Base-by-base conservation (phyloP, 2,888 invertebrate species). In the Drosophila niveifrons region DNA sequence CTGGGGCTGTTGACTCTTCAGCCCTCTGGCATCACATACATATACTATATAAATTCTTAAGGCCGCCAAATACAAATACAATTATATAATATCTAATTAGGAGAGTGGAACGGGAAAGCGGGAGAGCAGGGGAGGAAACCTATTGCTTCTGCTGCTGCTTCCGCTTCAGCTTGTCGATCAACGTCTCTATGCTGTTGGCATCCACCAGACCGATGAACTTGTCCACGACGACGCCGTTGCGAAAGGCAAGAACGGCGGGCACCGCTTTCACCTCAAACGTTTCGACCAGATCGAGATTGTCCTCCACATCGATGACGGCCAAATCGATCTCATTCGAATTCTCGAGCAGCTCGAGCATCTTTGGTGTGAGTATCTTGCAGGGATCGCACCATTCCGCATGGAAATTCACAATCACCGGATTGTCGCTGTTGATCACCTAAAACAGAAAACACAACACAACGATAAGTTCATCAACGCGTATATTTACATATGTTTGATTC, bases 381-480 rank as follows among this genome's bases (percentile, higher is more conserved):
- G 97, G 97, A 92, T 97, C 97, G 90, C 97, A 97, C 97, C 97
- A 97, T 80, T 97, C 97, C 0, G 97, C 97, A 89, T 97, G 97
- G 90, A 97, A 97, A 91, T 97, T 97, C 0, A 97, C 97, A 91
- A 97, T 96, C n/a, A 97, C 97, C 31, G 97, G 96, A 85, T 95
- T 95, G 39, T 95, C 94, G 80, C 96, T 96, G 91, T 97, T 96
- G 94, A 97, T 96, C 55, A 97, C 95, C 94, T 75, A 47, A 85
- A 69, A 23, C n/a, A n/a, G n/a, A 6, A 23, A 23, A 23, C 23
- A 72, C 75, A 57, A 43, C 36, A 65, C 17, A 13, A n/a, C 8
- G 48, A 28, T 36, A 28, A 17, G 11, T n/a, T n/a, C n/a, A n/a
- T n/a, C n/a, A n/a, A n/a, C n/a, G 34, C 17, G 7, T n/a, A 18